Conservation (phyloP, 2,113 vertebrate genomes). For the Carollia perspicillata region DNA sequence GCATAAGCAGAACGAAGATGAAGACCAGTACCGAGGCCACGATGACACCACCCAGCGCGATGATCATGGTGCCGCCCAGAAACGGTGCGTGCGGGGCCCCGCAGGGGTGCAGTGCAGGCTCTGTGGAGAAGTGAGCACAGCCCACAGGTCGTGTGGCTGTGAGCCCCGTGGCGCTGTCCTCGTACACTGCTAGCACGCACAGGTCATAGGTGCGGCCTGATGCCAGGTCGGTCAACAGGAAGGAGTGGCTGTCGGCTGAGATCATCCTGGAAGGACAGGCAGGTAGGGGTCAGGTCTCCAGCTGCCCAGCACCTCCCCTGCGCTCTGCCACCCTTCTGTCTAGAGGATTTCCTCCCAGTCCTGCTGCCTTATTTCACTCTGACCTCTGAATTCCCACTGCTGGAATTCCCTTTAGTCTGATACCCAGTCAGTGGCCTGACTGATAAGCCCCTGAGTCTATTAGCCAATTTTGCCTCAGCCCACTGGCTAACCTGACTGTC, state of each 20-base stretch:
- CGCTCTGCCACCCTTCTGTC: background rate
- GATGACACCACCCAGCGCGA: conserved; percentile 95
- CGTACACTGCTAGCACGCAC: conserved; percentile 91
- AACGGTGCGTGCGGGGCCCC: conserved; percentile 91
- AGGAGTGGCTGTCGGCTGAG: conserved; percentile 90
- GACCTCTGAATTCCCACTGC: background rate
- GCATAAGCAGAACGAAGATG: conserved; percentile 95
- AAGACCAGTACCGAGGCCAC: conserved; percentile 95
- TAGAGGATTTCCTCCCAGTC: too few species aligned
- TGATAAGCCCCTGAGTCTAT: background rate
- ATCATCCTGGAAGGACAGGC: conserved; percentile 88
- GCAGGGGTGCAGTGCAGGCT: conserved; percentile 87
- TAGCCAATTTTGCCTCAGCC: background rate
- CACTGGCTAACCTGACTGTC: background rate
- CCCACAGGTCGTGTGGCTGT: conserved; percentile 90
- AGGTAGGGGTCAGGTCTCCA: background rate
- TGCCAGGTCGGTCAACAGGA: conserved; percentile 92
- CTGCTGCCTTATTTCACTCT: background rate
- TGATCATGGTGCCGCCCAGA: conserved; percentile 96
- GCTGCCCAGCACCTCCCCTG: background rate
- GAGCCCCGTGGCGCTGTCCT: conserved; percentile 86
- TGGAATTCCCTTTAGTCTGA: background rate
- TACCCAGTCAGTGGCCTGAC: background rate
- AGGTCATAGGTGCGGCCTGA: conserved; percentile 92
- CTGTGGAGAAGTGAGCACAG: conserved; percentile 88